phyloP scores from a whole-genome alignment of 2,113 vertebrate genomes.

The Calidris pygmaea region DNA sequence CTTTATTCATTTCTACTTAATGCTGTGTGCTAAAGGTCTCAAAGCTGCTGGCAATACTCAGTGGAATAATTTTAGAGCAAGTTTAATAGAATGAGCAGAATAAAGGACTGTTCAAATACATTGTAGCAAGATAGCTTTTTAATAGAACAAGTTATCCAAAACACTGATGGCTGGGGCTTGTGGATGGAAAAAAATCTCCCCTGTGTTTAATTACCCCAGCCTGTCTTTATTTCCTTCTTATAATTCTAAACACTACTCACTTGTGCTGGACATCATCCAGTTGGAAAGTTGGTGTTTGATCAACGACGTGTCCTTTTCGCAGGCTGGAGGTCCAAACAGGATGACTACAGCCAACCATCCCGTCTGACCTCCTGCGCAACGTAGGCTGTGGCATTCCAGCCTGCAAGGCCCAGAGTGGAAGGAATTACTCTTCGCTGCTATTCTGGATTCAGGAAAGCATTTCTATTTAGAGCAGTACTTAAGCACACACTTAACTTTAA shows the following conservation, averaged over 20 bases:
- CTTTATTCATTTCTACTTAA: slow-evolving; percentile 57
- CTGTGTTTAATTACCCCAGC: slow-evolving; percentile 46
- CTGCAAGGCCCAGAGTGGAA: background rate
- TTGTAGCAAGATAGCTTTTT: slow-evolving; percentile 53
- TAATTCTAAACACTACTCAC: background rate
- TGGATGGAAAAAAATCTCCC: slow-evolving; percentile 50
- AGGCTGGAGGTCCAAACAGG: background rate
- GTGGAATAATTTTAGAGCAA: slow-evolving; percentile 49
- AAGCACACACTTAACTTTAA: slow-evolving; percentile 35
- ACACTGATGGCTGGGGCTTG: background rate
- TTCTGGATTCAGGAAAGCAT: background rate
- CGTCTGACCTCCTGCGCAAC: background rate
- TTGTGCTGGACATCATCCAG: slow-evolving; percentile 3
- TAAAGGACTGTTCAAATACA: slow-evolving; percentile 54
- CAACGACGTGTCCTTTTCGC: background rate
- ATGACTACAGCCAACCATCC: background rate
- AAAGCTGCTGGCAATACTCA: slow-evolving; percentile 58
- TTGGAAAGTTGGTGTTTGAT: slow-evolving; percentile 30
- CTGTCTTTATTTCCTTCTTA: slow-evolving; percentile 38
- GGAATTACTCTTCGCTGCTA: background rate
- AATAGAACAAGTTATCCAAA: slow-evolving; percentile 53
- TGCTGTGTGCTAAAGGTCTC: slow-evolving; percentile 41
- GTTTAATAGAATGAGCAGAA: slow-evolving; percentile 66
- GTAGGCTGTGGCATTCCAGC: background rate
- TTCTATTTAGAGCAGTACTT: slow-evolving; percentile 45